These are phyloP conservation scores for Menidia beryllina DNA, from an alignment of 2,113 vertebrate species.

Conservation along the genomic window DNA sequence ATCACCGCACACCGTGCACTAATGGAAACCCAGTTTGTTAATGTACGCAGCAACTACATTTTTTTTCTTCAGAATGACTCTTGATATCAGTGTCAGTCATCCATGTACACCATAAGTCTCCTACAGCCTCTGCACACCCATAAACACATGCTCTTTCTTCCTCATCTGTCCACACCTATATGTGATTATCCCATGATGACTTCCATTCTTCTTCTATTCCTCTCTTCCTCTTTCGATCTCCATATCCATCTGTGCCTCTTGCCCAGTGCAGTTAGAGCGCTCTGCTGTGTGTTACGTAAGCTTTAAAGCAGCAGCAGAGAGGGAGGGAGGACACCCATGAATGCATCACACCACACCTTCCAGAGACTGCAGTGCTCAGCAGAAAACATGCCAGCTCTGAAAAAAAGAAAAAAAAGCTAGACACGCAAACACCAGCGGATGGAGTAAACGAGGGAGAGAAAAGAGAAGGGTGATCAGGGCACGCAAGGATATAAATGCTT, in stretches of 20 bases:
- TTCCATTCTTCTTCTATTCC: neutral
- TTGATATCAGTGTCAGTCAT: neutral
- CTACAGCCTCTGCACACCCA: neutral
- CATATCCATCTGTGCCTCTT: conserved; percentile 14
- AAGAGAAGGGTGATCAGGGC: conserved; percentile 1
- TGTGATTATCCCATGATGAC: conserved; percentile 17
- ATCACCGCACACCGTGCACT: neutral
- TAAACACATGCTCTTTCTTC: conserved; percentile 30
- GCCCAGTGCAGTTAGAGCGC: conserved; percentile 33
- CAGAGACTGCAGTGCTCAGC: conserved; percentile 79
- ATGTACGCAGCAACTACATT: neutral
- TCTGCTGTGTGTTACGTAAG: conserved; percentile 71
- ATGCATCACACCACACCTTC: conserved; percentile 67
- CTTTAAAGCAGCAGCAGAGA: conserved; percentile 50
- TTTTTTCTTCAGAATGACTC: neutral
- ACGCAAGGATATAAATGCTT: neutral
- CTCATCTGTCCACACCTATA: conserved; percentile 23
- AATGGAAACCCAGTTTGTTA: neutral
- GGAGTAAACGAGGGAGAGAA: conserved; percentile 8
- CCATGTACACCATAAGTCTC: neutral
- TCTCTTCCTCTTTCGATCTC: conserved; percentile 8
- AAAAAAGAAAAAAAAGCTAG: no score
- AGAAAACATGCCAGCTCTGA: conserved; percentile 54
- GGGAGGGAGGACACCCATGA: conserved; percentile 51
- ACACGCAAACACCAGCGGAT: conserved; percentile 13